Evolutionary conservation across 2,888 invertebrate genomes (phyloP).

Genomic region (Sylvicola cinctus): DNA sequence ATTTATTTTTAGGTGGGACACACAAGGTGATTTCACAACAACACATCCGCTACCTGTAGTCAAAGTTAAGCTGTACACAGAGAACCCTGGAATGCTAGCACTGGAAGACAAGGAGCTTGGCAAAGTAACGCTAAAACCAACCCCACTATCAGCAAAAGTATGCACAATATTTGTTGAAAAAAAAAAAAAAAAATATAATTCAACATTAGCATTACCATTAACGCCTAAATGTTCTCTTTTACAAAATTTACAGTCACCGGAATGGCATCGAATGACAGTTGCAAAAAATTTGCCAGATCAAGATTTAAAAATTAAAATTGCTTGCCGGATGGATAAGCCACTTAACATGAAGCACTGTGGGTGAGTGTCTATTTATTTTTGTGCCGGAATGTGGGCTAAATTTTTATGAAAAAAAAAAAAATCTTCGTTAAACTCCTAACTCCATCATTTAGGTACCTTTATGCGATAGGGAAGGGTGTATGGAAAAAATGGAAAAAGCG

Average conservation of each 20-base stretch:
- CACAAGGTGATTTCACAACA: slow-evolving; percentile 97
- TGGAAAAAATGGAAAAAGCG: slow-evolving; percentile 99
- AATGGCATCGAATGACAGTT: slow-evolving; percentile 96
- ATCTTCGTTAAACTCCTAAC: slow-evolving; percentile 1
- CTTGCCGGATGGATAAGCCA: slow-evolving; percentile 96
- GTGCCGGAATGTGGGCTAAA: too few relatives aligned
- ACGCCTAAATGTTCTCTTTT: too few relatives aligned
- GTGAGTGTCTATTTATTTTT: slow-evolving; percentile 20
- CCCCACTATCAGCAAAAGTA: slow-evolving; percentile 72
- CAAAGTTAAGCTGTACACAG: slow-evolving; percentile 94
- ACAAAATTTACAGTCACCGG: slow-evolving; percentile 45
- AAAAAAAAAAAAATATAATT: too few relatives aligned
- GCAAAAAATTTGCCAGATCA: slow-evolving; percentile 90
- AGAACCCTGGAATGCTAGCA: slow-evolving; percentile 93
- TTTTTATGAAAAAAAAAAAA: too few relatives aligned
- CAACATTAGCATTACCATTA: too few relatives aligned
- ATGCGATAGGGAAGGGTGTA: slow-evolving; percentile 85
- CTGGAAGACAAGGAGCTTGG: slow-evolving; percentile 97
- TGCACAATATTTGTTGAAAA: too few relatives aligned
- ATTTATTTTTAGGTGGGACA: slow-evolving; percentile 69
- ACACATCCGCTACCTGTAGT: slow-evolving; percentile 92
- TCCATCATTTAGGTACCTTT: slow-evolving; percentile 40
- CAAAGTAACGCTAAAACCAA: slow-evolving; percentile 73
- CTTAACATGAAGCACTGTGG: slow-evolving; percentile 99
- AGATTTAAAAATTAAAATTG: slow-evolving; percentile 90